phyloP scores from a whole-genome alignment of 37 sponge, comb jelly and placozoan species.

The Geodia barretti region DNA sequence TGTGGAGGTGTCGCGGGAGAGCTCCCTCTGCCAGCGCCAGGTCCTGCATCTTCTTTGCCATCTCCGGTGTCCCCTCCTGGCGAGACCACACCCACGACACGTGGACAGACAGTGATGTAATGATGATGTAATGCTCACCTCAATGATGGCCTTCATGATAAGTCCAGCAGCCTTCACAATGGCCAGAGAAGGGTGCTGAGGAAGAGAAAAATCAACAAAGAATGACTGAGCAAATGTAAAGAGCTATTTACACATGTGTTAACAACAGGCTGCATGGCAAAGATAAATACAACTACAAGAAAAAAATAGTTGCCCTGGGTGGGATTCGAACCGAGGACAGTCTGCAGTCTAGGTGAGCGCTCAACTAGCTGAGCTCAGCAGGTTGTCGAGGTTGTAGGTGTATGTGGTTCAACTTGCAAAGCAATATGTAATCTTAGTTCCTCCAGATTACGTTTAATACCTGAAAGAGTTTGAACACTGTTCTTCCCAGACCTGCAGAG shows the following conservation, averaged over 20 bases:
- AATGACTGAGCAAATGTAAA: too few species aligned
- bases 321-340: too few species aligned
- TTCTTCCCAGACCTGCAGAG: slow-evolving; percentile 66
- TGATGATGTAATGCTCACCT: too few species aligned
- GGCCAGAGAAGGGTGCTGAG: slow-evolving; percentile 88
- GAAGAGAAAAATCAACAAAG: not conserved
- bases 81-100: too few species aligned
- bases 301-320: too few species aligned
- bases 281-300: too few species aligned
- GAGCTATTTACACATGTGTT: too few species aligned
- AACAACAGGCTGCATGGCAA: too few species aligned
- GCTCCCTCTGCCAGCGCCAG: slow-evolving; percentile 98
- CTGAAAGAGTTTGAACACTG: slow-evolving; percentile 90
- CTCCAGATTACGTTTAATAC: slow-evolving; percentile 7
- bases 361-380: too few species aligned
- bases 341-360: too few species aligned
- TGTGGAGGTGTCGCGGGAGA: slow-evolving; percentile 93
- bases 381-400: not conserved
- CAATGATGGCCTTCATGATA: slow-evolving; percentile 96
- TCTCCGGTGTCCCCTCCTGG: slow-evolving; percentile 85
- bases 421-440: too few species aligned
- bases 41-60: slow-evolving; percentile 92
- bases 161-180: slow-evolving; percentile 98
- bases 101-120: too few species aligned
- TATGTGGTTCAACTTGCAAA: not conserved